Percentiles rank a stretch among this genome's conserved stretches.
Conservation (phyloP, 1,140 invertebrate species). For the Brachystomella parvula region DNA sequence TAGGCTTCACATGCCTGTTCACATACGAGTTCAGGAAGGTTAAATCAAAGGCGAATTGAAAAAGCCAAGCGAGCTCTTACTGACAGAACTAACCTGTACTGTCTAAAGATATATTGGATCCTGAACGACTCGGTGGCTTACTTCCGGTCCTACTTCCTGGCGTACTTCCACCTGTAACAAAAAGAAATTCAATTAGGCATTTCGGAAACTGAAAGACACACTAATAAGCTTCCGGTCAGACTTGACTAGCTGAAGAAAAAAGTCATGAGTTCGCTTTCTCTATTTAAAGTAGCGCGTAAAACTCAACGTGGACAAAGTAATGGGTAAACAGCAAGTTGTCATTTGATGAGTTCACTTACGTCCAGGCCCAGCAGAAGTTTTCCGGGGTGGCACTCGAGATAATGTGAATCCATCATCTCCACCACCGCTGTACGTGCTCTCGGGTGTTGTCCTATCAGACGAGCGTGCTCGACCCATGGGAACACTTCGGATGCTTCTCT, state of each 20-base stretch:
- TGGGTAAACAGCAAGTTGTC: no score
- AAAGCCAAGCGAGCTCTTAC: neutral
- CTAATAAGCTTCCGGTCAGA: neutral
- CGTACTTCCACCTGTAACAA: constrained; percentile 49
- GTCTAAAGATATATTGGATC: constrained; percentile 82
- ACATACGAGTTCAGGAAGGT: neutral
- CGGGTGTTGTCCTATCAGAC: constrained; percentile 61
- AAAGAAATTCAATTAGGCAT: neutral
- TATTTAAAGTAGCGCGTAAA: neutral
- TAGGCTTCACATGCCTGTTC: neutral
- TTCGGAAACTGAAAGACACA: neutral
- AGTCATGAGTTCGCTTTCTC: neutral
- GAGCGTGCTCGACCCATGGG: constrained; percentile 68
- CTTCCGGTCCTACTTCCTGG: constrained; percentile 61
- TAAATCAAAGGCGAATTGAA: neutral
- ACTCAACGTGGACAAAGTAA: no score
- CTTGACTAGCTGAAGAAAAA: neutral
- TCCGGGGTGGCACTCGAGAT: constrained; percentile 39
- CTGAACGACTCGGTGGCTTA: constrained; percentile 84
- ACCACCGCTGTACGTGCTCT: constrained; percentile 57
- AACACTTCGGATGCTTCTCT: constrained; percentile 72
- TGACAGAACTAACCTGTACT: constrained; percentile 59
- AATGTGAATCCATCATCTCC: constrained; percentile 66
- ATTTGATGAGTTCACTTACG: constrained; percentile 19
- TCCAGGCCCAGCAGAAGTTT: constrained; percentile 38